These are phyloP conservation scores for Hipposideros larvatus DNA, from an alignment of 2,797 vertebrate species.

Conservation along the genomic window DNA sequence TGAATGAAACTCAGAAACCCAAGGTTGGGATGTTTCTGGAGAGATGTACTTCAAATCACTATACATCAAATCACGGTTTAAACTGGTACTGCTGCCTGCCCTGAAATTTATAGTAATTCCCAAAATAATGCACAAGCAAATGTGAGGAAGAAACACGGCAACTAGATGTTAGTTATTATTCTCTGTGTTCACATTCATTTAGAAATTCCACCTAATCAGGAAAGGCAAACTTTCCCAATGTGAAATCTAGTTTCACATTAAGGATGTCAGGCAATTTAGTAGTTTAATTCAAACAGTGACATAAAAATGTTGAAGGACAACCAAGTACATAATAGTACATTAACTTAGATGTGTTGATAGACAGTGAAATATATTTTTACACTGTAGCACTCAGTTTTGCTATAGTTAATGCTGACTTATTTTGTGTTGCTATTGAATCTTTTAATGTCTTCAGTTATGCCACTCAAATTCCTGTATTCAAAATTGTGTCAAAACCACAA, in stretches of 20 bases:
- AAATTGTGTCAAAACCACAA: conserved; percentile 74
- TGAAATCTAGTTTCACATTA: background rate
- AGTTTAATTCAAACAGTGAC: conserved; percentile 34
- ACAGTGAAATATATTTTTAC: conserved; percentile 44
- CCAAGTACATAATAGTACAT: background rate
- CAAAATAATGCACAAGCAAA: background rate
- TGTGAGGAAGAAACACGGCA: background rate
- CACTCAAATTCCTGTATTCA: conserved; percentile 66
- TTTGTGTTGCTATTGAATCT: conserved; percentile 63
- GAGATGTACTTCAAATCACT: background rate
- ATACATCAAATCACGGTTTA: background rate
- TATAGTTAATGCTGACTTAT: conserved; percentile 63
- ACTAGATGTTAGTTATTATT: background rate
- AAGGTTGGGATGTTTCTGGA: background rate
- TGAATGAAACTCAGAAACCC: background rate
- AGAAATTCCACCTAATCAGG: conserved; percentile 10
- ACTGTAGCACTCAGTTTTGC: conserved; percentile 54
- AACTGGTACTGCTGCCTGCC: background rate
- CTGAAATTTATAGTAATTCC: background rate
- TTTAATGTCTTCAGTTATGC: conserved; percentile 67
- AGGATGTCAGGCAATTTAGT: background rate
- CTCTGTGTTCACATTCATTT: conserved; percentile 8
- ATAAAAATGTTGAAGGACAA: conserved; percentile 42
- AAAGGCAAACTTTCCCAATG: background rate
- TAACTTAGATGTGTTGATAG: conserved; percentile 3